These are phyloP conservation scores for Lagodon rhomboides DNA, from an alignment of 2,797 vertebrate species.

Conservation along the genomic window DNA sequence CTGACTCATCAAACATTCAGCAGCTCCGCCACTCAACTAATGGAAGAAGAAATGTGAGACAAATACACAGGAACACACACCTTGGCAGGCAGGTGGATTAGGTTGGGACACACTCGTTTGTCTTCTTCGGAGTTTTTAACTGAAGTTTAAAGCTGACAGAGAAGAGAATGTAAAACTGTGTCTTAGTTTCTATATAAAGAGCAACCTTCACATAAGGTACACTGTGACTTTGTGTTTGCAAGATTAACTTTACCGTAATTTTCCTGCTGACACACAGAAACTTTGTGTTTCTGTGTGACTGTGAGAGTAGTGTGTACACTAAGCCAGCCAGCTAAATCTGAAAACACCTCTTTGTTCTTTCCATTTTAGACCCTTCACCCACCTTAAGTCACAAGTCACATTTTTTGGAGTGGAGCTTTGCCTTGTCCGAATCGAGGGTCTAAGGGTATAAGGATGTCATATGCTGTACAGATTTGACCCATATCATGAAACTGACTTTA, in stretches of 20 bases:
- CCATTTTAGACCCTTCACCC: not conserved
- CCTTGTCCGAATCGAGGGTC: not conserved
- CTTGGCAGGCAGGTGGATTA: constrained; percentile 36
- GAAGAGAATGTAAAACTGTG: constrained; percentile 6
- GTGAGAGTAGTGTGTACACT: constrained; percentile 20
- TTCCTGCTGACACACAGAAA: constrained; percentile 36
- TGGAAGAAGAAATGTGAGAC: constrained; percentile 76
- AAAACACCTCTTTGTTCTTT: constrained; percentile 25
- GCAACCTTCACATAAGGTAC: constrained; percentile 22
- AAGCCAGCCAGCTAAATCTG: not conserved
- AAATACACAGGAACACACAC: constrained; percentile 58
- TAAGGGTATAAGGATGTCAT: not conserved
- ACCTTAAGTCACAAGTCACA: not conserved
- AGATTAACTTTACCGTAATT: constrained; percentile 32
- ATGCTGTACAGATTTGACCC: not conserved
- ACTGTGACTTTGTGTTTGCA: constrained; percentile 34
- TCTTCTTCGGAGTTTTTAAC: constrained; percentile 1
- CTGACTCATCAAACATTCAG: constrained; percentile 78
- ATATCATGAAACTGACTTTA: not conserved
- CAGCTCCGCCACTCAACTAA: constrained; percentile 70
- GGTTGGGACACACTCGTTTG: constrained; percentile 10
- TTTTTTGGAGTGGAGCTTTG: too few species aligned
- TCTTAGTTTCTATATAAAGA: constrained; percentile 26
- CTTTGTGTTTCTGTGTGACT: constrained; percentile 6
- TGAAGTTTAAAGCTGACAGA: constrained; percentile 17